Conservation (phyloP, 30 jellyfish, hydroid and myxozoan species). For the Hydractinia symbiolongicarpus region DNA sequence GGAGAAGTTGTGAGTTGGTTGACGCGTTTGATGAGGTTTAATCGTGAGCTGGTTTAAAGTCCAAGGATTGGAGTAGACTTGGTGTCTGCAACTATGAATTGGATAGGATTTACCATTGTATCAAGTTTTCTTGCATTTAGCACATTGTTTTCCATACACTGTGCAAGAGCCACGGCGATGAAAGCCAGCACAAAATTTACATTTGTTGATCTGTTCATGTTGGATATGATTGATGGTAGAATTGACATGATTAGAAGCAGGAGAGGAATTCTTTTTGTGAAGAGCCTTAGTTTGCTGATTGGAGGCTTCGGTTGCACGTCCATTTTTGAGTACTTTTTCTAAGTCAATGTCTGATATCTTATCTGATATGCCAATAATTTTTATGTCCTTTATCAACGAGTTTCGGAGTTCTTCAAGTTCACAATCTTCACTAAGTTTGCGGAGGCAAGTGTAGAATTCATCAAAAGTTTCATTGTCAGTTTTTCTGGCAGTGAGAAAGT, state of each 20-base stretch:
- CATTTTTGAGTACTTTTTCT: constrained; percentile 21
- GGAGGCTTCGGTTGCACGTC: constrained; percentile 16
- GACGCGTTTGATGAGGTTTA: constrained; percentile 42
- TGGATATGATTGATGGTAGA: constrained; percentile 29
- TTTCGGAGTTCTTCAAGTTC: too few relatives aligned
- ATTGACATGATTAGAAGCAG: constrained; percentile 29
- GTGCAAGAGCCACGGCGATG: constrained; percentile 6
- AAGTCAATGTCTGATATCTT: constrained; percentile 20
- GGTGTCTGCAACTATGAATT: too few relatives aligned
- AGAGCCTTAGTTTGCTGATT: background rate
- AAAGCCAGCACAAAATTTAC: constrained; percentile 13
- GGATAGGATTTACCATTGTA: too few relatives aligned
- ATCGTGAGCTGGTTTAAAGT: constrained; percentile 32
- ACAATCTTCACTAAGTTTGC: constrained; percentile 52
- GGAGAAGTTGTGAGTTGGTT: constrained; percentile 14
- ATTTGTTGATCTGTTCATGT: constrained; percentile 8
- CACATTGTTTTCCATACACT: constrained; percentile 1
- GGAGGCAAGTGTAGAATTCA: constrained; percentile 48
- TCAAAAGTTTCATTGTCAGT: constrained; percentile 43
- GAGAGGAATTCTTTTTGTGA: constrained; percentile 24
- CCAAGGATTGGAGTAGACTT: constrained; percentile 51
- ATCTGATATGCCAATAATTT: too few relatives aligned
- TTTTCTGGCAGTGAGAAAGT: constrained; percentile 35
- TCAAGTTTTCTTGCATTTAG: too few relatives aligned
- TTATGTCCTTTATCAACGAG: too few relatives aligned